Base-by-base conservation (phyloP, 2,888 invertebrate genomes). In the Calliopum simillimum region DNA sequence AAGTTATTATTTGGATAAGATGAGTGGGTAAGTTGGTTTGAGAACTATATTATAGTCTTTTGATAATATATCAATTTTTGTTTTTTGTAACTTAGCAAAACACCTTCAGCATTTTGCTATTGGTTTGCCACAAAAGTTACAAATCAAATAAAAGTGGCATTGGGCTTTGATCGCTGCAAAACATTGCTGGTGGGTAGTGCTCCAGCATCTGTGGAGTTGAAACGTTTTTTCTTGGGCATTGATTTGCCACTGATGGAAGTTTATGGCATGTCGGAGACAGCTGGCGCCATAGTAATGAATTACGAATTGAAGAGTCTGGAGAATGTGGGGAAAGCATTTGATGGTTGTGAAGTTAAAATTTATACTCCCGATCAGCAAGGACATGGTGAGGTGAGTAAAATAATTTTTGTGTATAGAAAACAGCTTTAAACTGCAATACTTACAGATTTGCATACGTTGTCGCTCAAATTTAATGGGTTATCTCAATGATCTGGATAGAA, bases 381-480 rank as follows among this genome's bases (percentile, higher is more conserved):
- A 0, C 92, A 94, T 68, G 96, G 95, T 0, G 95, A 95, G 85
- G 80, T 79, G 43, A 67, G 72, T 56, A 13, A 21, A 21, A 16
- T 14, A 25, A 53, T 25, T 13, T 14, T 33, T n/a, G 33, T 12
- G 44, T 46, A 19, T 13, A 4, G n/a, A n/a, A 47, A 62, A n/a
- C 1, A 4, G 11, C 21, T 55, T 1, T 44, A 33, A 19, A 16
- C 1, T 6, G 4, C 21, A 59, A 12, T 62, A 13, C 70, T 67
- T 61, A 8, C 6, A 81, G 82, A 88, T 96, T 72, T 91, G 93
- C 80, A 89, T 95, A 88, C 88, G 90, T 63, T 96, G 97, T 4
- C 90, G 97, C n/a, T 92, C 68, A 2, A 77, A 94, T 46, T 94
- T 95, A 82, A 97, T 97, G 96, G 97, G 97, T 0, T 98, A 98